phyloP scores from a whole-genome alignment of 2,888 invertebrate genomes.

The Ennomos fuscantarius region DNA sequence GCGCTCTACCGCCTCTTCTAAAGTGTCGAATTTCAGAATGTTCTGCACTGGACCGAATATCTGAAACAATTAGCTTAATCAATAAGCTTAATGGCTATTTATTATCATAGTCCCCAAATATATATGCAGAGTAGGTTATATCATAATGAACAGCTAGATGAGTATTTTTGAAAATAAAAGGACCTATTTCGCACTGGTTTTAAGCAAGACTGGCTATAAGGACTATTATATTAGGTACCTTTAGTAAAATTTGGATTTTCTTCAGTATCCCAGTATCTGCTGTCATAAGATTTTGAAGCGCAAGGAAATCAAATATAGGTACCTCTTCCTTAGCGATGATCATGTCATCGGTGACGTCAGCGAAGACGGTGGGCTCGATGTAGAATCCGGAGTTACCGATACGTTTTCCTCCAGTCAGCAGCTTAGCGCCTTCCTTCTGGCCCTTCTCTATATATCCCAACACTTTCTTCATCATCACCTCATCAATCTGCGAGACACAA shows the following conservation, averaged over 20 bases:
- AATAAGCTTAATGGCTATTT: no score
- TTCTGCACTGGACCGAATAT: slow-evolving; percentile 96
- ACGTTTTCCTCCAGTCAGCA: slow-evolving; percentile 89
- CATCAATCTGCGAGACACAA: slow-evolving; percentile 30
- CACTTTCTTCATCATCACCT: slow-evolving; percentile 90
- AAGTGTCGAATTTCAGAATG: slow-evolving; percentile 91
- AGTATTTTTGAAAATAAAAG: no score
- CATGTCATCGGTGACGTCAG: slow-evolving; percentile 90
- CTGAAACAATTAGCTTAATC: no score
- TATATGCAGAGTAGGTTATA: no score
- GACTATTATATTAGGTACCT: no score
- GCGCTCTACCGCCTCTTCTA: slow-evolving; percentile 92
- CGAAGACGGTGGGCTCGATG: slow-evolving; percentile 91
- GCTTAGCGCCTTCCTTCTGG: slow-evolving; percentile 91
- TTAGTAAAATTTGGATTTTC: no score
- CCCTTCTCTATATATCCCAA: slow-evolving; percentile 91
- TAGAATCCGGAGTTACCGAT: slow-evolving; percentile 89
- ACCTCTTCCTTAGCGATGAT: slow-evolving; percentile 91
- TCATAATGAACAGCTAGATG: no score
- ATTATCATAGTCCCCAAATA: no score
- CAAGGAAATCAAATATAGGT: background rate
- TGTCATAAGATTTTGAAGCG: no score
- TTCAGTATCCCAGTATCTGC: no score
- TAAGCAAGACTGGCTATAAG: no score
- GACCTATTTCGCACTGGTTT: no score